Evolutionary conservation across 2,113 vertebrate genomes (phyloP).

Genomic region (Pollachius pollachius): DNA sequence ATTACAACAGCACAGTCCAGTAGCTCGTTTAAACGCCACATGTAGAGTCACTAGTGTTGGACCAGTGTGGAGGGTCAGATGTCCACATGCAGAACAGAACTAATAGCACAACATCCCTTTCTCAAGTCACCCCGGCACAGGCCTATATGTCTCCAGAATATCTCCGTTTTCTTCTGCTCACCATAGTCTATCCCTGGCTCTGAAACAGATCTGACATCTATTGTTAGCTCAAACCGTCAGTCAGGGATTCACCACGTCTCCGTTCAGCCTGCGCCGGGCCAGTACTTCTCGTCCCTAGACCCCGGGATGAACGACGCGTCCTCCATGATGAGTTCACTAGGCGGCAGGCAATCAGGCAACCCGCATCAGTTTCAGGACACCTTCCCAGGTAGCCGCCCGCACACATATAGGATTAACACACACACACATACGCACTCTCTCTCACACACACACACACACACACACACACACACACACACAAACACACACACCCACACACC

Average conservation of each 20-base stretch:
- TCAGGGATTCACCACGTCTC: conserved; percentile 83
- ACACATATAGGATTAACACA: conserved; percentile 28
- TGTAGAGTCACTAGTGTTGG: conserved; percentile 8
- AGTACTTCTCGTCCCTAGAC: conserved; percentile 96
- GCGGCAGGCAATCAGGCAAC: conserved; percentile 84
- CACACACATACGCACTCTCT: neutral
- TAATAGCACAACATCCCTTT: neutral
- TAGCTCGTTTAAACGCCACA: neutral
- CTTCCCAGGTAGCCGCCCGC: conserved; percentile 88
- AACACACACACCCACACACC: too few species aligned
- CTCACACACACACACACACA: too few species aligned
- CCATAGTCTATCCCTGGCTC: conserved; percentile 63
- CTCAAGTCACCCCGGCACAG: conserved; percentile 2
- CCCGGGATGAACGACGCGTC: conserved; percentile 88
- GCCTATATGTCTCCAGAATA: conserved; percentile 34
- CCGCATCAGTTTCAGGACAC: conserved; percentile 99
- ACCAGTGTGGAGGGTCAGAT: neutral
- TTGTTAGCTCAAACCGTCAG: conserved; percentile 88
- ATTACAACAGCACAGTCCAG: conserved; percentile 16
- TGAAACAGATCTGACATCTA: conserved; percentile 92
- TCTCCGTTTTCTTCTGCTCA: conserved; percentile 33
- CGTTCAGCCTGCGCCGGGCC: conserved; percentile 85
- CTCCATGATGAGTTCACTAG: conserved; percentile 90
- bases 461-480: neutral
- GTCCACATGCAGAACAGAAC: neutral